Evolutionary conservation across 2,113 vertebrate genomes (phyloP).

Genomic region (Loxodonta africana): DNA sequence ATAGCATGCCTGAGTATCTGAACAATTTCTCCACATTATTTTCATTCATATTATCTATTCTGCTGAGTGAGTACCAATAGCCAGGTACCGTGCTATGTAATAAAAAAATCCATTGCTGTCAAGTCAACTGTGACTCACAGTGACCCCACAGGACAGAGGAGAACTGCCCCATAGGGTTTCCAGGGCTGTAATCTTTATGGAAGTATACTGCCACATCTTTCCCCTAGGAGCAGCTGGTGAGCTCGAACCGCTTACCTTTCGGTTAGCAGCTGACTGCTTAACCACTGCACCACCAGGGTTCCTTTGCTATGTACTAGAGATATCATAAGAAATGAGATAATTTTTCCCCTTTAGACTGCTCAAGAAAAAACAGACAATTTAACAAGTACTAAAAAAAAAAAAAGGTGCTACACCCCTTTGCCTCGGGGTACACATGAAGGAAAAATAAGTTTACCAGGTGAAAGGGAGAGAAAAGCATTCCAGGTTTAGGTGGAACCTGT

Average conservation of each 20-base stretch:
- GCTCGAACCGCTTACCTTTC: no score
- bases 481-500: constrained; percentile 31
- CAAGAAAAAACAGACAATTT: neutral
- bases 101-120: no score
- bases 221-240: no score
- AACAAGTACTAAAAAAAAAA: constrained; percentile 48
- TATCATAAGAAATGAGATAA: constrained; percentile 3
- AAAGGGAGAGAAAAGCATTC: constrained; percentile 49
- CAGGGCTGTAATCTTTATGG: neutral
- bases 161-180: neutral
- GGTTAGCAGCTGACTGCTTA: no score
- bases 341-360: neutral
- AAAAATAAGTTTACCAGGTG: constrained; percentile 1
- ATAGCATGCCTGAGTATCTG: neutral
- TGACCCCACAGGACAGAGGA: neutral
- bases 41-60: neutral
- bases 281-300: no score
- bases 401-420: neutral
- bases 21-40: constrained; percentile 38
- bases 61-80: neutral
- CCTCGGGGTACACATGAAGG: neutral
- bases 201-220: neutral
- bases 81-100: neutral
- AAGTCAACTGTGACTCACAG: neutral
- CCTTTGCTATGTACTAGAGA: neutral